Percentiles rank a stretch among this genome's conserved stretches.
These are phyloP conservation scores for Syrista parreyssii DNA, from an alignment of 2,888 invertebrate genomes.

Conservation along the genomic window DNA sequence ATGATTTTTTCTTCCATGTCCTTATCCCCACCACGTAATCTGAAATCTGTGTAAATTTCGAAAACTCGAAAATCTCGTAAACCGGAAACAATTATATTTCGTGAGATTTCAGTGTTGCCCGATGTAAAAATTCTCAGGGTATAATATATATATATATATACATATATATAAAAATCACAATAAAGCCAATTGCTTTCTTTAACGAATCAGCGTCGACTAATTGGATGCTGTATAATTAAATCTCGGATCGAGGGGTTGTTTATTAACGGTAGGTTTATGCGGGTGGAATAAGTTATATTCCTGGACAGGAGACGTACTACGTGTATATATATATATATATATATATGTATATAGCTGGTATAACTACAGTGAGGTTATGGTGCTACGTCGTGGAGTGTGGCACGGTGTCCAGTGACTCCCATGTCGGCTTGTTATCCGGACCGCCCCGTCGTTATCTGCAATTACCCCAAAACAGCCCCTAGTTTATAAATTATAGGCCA, in stretches of 20 bases:
- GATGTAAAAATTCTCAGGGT: neutral
- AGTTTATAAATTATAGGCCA: constrained; percentile 65
- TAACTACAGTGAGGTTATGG: constrained; percentile 40
- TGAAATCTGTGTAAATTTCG: neutral
- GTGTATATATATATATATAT: neutral
- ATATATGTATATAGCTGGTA: neutral
- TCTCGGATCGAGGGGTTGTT: neutral
- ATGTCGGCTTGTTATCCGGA: constrained; percentile 65
- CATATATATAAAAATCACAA: too few relatives aligned
- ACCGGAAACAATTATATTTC: neutral
- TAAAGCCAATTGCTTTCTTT: neutral
- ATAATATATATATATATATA: neutral
- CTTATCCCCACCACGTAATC: neutral
- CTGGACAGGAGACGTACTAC: neutral
- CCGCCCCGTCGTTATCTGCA: constrained; percentile 65
- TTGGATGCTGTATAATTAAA: neutral
- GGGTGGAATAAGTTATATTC: neutral
- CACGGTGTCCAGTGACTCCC: constrained; percentile 64
- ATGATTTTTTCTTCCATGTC: neutral
- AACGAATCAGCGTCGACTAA: neutral
- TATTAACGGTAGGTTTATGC: neutral
- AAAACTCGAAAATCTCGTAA: neutral
- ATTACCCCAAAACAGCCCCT: constrained; percentile 65
- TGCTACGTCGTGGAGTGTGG: constrained; percentile 45
- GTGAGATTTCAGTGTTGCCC: neutral